Conservation (phyloP, 2,888 invertebrate genomes). For the Dicycla oo region DNA sequence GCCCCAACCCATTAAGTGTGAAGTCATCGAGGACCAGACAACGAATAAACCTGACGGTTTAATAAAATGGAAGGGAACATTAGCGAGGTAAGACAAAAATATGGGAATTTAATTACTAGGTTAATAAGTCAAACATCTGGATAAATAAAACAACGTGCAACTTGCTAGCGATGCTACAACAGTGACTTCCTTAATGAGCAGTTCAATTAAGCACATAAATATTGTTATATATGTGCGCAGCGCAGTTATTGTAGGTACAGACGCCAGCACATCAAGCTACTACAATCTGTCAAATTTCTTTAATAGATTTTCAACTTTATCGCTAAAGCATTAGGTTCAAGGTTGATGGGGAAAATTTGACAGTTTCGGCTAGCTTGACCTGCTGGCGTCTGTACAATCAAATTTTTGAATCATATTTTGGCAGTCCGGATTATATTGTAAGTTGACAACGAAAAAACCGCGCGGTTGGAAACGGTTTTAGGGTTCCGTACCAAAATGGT, state of each 20-base stretch:
- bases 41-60: conserved; percentile 74
- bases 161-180: not conserved
- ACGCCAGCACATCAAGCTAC: no score
- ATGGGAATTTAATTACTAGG: conserved; percentile 24
- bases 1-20: conserved; percentile 72
- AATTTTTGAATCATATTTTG: conserved; percentile 46
- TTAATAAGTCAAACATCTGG: conserved; percentile 24
- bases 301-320: no score
- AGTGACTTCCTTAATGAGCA: conserved; percentile 13
- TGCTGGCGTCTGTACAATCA: conserved; percentile 40
- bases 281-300: no score
- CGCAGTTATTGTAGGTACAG: no score
- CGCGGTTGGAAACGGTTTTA: no score
- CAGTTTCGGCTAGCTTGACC: no score
- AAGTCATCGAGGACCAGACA: conserved; percentile 69
- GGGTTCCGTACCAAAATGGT: no score
- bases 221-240: conserved; percentile 22
- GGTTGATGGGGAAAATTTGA: no score
- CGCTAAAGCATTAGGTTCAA: no score
- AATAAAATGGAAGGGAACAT: conserved; percentile 81
- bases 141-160: conserved; percentile 13
- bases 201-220: conserved; percentile 16
- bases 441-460: no score
- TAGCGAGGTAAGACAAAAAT: conserved; percentile 80
- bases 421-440: conserved; percentile 25